Percentiles rank a stretch among this genome's conserved stretches.
These are phyloP conservation scores for Xenops minutus DNA, from an alignment of 2,797 vertebrate species.

Conservation along the genomic window DNA sequence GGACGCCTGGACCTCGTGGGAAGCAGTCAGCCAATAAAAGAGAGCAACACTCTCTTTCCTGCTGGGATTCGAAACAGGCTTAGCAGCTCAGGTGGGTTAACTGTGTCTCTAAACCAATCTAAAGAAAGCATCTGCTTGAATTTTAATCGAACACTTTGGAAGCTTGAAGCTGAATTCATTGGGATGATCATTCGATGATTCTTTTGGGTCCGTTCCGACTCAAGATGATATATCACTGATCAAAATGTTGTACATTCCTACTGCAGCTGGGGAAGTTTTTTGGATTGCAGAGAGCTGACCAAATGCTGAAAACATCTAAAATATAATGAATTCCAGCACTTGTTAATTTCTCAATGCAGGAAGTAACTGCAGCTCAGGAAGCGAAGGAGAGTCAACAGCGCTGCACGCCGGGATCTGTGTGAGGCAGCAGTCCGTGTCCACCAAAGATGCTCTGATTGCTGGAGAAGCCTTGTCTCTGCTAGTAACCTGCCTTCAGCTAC, in stretches of 20 bases:
- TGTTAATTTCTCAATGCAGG: constrained; percentile 74
- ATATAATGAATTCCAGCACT: background rate
- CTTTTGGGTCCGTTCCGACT: background rate
- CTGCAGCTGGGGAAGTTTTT: background rate
- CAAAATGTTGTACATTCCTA: background rate
- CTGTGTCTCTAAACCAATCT: background rate
- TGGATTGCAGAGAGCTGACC: background rate
- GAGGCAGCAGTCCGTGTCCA: constrained; percentile 91
- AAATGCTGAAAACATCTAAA: background rate
- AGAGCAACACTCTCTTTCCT: constrained; percentile 88
- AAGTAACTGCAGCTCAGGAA: constrained; percentile 97
- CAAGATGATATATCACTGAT: background rate
- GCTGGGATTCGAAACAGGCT: constrained; percentile 91
- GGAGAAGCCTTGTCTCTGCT: constrained; percentile 95
- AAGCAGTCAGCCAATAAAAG: constrained; percentile 95
- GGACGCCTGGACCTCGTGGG: constrained; percentile 95
- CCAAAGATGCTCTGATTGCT: constrained; percentile 95
- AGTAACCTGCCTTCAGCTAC: constrained; percentile 95
- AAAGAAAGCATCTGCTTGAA: background rate
- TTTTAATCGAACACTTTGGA: background rate
- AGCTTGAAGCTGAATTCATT: background rate
- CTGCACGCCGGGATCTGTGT: constrained; percentile 96
- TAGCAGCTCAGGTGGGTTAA: constrained; percentile 90
- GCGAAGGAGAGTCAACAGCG: constrained; percentile 90
- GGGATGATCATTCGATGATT: background rate